Evolutionary conservation across 2,113 vertebrate genomes (phyloP), one percentile per base, ranked within the genome.

Genomic region (Kryptolebias marmoratus): DNA sequence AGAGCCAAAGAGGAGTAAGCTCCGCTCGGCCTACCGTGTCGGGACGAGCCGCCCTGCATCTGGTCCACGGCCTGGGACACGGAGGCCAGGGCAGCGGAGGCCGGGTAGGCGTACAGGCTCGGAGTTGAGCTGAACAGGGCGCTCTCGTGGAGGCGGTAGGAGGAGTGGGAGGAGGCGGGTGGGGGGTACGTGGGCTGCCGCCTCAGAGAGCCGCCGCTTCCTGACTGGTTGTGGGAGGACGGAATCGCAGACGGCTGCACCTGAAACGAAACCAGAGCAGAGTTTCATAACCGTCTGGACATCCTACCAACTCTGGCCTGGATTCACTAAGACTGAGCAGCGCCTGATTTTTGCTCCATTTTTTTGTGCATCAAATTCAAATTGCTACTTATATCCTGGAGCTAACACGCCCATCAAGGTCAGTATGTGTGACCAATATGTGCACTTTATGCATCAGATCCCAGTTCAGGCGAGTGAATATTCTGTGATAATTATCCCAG

Each of bases 41-140:
- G 92, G 0, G 95, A 94, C 0, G 95, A 93, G 70, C 94, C 92
- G 42, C 95, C 95, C 80, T 97, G 96, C 89, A 98, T 95, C 79
- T 97, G 96, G 60, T 98, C 96, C 86, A 97, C 96, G 4, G 96
- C 96, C 80, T 96, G 96, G 64, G 97, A 97, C 82, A 96, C 96
- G 50, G 98, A 87, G 0, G 96, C 95, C 31, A 97, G 94, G 14
- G 97, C 96, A 0, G 94, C 96, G 1, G 93, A 97, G 0, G 97
- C 96, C 0, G 97, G 96, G 0, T 98, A 99, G 18, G 96, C 96
- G 75, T 98, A 99, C 89, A 98, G 92, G 71, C 95, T 97, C 3
- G 97, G 95, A n/a, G 96, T 93, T 0, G 96, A 94, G 83, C 94
- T 91, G 91, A 99, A 95, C 64, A 97, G 94, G 13, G 96, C 90